phyloP scores from a whole-genome alignment of 2,797 vertebrate genomes.

The Salarias fasciatus region DNA sequence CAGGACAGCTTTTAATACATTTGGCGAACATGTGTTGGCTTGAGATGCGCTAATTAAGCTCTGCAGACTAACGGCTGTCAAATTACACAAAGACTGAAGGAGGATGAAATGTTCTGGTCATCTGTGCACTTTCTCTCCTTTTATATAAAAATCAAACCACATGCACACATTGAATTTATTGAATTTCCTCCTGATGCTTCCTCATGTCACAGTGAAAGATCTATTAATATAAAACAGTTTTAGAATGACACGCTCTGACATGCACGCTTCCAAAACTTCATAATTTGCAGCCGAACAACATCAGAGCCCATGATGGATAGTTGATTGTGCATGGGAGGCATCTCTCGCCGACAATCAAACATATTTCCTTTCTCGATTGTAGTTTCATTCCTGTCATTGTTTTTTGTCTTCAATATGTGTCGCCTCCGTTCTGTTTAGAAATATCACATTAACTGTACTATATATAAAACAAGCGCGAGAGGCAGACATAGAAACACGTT shows the following conservation, averaged over 20 bases:
- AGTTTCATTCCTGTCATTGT: slow-evolving; percentile 21
- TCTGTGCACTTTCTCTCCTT: slow-evolving; percentile 6
- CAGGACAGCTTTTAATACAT: slow-evolving; percentile 27
- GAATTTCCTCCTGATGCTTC: slow-evolving; percentile 31
- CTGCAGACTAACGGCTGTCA: slow-evolving; percentile 32
- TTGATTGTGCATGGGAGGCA: slow-evolving; percentile 4
- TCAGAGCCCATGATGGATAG: slow-evolving; percentile 20
- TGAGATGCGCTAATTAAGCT: slow-evolving; percentile 36
- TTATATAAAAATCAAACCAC: slow-evolving; percentile 14
- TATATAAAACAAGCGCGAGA: slow-evolving; percentile 27
- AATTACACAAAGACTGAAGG: slow-evolving; percentile 26
- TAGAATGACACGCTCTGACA: slow-evolving; percentile 10
- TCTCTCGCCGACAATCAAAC: slow-evolving; percentile 11
- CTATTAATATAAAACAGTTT: slow-evolving; percentile 22
- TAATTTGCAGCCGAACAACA: slow-evolving; percentile 5
- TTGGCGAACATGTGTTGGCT: slow-evolving; percentile 43
- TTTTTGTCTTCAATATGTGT: slow-evolving; percentile 14
- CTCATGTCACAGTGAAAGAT: slow-evolving; percentile 22
- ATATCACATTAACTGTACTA: not conserved
- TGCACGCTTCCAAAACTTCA: slow-evolving; percentile 21
- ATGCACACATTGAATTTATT: slow-evolving; percentile 13
- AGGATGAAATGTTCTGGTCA: slow-evolving; percentile 38
- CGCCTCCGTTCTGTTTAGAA: slow-evolving; percentile 3
- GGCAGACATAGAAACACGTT: too few relatives aligned
- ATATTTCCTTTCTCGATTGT: slow-evolving; percentile 3